Evolutionary conservation across 2,888 invertebrate genomes (phyloP), one percentile per base, ranked within the genome.

Genomic region (Schizaphis graminum): DNA sequence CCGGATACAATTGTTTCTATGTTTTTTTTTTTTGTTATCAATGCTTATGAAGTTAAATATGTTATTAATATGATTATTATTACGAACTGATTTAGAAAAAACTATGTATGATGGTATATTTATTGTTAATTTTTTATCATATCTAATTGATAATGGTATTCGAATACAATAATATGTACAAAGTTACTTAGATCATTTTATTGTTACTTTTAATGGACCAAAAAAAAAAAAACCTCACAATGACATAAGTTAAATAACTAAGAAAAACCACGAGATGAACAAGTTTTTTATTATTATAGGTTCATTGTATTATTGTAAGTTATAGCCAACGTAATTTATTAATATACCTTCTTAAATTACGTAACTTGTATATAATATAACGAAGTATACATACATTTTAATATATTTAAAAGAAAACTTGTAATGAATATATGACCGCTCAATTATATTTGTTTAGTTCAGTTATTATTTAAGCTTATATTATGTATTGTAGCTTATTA

Each of bases 1-100:
- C 85, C 91, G 86, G 91, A 87, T 86, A 47, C 47, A 92, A 87
- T 86, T 92, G n/a, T 47, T 86, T 44, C 47, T 57, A 1, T 84
- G 28, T 67, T 56, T 28, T 57, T 61, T 57, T 41, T 57, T 57
- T 61, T 24, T 24, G 7, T 44, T 13, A n/a, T 53, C 21, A 49
- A 53, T 1, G 35, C 1, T 3, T 88, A 88, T n/a, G n/a, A n/a
- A 53, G 28, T 87, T 47, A 47, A 11, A 28, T 28, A 21, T 41
- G 77, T n/a, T 86, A n/a, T 86, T 77, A n/a, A 77, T n/a, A 3
- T n/a, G 35, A 35, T 77, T 44, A 28, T 67, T 67, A 77, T 41
- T 77, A 77, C 0, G 35, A 77, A 77, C 77, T 35, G 35, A 77
- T 77, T 77, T 77, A 21, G 21, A 77, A 77, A 77, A 77, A 77